Base-by-base conservation (phyloP, 92 coral and sea anemone species). In the Montipora capitata region DNA sequence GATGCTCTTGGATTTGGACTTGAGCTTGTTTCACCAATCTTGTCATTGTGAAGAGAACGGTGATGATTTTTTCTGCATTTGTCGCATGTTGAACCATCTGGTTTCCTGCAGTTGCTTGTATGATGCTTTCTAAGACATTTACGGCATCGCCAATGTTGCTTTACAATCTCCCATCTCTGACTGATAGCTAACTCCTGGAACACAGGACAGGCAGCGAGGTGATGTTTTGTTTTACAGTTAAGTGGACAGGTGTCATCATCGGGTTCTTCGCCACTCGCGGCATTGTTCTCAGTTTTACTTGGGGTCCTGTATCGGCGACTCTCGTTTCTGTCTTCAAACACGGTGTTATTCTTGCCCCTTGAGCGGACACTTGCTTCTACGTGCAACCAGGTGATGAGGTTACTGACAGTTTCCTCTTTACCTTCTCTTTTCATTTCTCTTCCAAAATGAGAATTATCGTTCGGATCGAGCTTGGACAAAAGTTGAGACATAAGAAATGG, bases 111-210 rank as follows among this genome's bases (percentile, higher is more conserved):
- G 27, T 27, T 27, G 27, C 27, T 27, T 27, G 27, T 27, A 27
- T 27, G 27, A 27, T 27, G 27, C 27, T 27, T 27, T 27, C 27
- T 27, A 27, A 27, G 27, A 27, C 27, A 27, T 27, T 27, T 27
- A 27, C 27, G 27, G 1, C 1, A 27, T 27, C 27, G 27, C 27
- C 27, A 27, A 27, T 27, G 27, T 68, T 73, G 80, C 68, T 91
- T 91, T 0, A 86, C 91, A 57, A 86, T 66, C 6, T 90, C 86
- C 96, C 96, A 93, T 38, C 94, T 83, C 81, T 92, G 95, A 69
- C 56, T 80, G 41, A 92, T 78, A 43, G 95, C 27, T 27, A 27
- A 27, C 27, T 27, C 27, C 27, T 27, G 27, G 27, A 27, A 27
- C 27, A 27, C 27, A 27, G 96, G 94, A 76, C 96, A 93, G 72